Evolutionary conservation across 2,113 vertebrate species (phyloP), one percentile per base, ranked within the genome.

Genomic region (Cromileptes altivelis): DNA sequence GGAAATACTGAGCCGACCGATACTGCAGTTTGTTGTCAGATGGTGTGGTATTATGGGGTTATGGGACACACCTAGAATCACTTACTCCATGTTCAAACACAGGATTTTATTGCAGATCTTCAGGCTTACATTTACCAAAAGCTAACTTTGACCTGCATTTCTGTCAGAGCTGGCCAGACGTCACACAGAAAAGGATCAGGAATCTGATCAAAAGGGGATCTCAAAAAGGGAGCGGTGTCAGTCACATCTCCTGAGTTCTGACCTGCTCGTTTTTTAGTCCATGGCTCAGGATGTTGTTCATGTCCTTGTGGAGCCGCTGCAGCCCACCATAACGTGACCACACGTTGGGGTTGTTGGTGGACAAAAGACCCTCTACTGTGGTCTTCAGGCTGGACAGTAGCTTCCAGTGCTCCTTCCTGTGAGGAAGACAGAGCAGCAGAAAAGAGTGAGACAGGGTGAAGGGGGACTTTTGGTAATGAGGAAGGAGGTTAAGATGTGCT

Each of bases 271-370:
- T 96, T 90, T 97, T 97, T 45, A 99, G 97, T 14, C 97, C 96
- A 0, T 99, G 97, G 81, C 97, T 97, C 23, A 99, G 96, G 88
- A 99, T 98, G 94, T 95, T 96, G 93, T 97, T 98, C 98, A 99
- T 99, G 94, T 99, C 98, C 84, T 98, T 97, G 90, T 97, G 98
- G 53, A 99, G 96, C 27, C 98, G 93, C 82, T 99, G 97, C 91
- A 99, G 94, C 74, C 98, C 98, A 0, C 98, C 98, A 86, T 99
- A 99, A 70, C 98, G 97, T 40, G 98, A 98, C 98, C 98, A 99
- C 55, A 99, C 98, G 0, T 99, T 99, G 0, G 98, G 97, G 84
- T 97, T 98, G 89, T 97, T 99, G 70, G 96, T 96, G 64, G 98
- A 99, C 78, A 99, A 95, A 70, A 99, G 95, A n/a, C 98, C 98